Conservation (phyloP, 2,888 invertebrate genomes). For the Philhelius pedissequus region DNA sequence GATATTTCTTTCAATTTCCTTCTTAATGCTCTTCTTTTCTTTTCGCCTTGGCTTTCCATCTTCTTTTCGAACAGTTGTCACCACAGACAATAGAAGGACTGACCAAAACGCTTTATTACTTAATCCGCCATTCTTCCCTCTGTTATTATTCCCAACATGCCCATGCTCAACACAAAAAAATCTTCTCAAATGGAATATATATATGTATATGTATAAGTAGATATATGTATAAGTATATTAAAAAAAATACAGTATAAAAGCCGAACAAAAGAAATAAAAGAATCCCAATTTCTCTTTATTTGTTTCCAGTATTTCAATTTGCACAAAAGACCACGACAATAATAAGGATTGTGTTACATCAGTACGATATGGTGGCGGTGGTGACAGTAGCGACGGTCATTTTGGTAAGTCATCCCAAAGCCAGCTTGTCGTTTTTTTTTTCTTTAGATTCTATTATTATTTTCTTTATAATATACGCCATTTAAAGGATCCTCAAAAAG, state of each 20-base stretch:
- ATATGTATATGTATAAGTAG: neutral
- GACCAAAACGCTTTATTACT: conserved; percentile 32
- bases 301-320: conserved; percentile 67
- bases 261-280: conserved; percentile 22
- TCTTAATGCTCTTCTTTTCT: neutral
- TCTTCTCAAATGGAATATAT: neutral
- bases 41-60: neutral
- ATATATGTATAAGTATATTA: too few species aligned
- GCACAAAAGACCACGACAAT: conserved; percentile 66
- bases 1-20: neutral
- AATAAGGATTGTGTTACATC: conserved; percentile 57
- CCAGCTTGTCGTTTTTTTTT: neutral
- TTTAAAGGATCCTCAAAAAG: conserved; percentile 29
- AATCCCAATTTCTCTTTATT: conserved; percentile 58
- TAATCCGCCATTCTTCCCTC: conserved; percentile 5
- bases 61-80: conserved; percentile 20
- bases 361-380: neutral
- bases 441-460: neutral
- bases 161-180: neutral
- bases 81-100: conserved; percentile 3
- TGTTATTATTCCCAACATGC: conserved; percentile 14
- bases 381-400: conserved; percentile 15
- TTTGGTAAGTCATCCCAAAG: conserved; percentile 25
- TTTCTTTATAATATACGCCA: conserved; percentile 23
- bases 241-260: neutral